These are phyloP conservation scores for Oceanites oceanicus DNA, from an alignment of 2,113 vertebrate genomes.

Conservation along the genomic window DNA sequence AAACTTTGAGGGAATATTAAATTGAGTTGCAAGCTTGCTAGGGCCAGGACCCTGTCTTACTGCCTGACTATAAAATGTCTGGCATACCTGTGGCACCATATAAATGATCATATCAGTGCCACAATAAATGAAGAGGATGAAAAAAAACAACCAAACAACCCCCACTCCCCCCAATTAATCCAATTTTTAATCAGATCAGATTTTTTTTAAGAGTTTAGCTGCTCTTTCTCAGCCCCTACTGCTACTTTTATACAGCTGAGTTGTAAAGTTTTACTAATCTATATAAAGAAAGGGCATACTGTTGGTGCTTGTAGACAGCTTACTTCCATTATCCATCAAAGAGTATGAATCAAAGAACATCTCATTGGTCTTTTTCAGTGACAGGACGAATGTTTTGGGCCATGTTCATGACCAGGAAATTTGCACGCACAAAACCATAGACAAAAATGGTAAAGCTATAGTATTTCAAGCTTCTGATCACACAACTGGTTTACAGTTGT, in stretches of 20 bases:
- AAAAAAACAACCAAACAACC: not conserved
- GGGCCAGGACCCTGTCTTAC: not conserved
- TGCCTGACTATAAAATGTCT: not conserved
- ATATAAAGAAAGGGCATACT: not conserved
- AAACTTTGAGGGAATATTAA: not conserved
- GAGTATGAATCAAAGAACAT: not conserved
- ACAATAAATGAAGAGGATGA: not conserved
- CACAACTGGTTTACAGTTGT: not conserved
- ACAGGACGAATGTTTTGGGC: not conserved
- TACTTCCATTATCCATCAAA: not conserved
- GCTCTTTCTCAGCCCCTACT: not conserved
- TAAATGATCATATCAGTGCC: not conserved
- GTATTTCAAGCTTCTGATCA: not conserved
- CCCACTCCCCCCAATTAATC: fast-evolving
- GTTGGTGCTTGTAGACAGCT: not conserved
- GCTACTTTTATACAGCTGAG: not conserved
- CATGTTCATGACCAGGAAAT: not conserved
- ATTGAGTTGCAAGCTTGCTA: not conserved
- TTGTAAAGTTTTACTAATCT: not conserved
- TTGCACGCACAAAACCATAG: not conserved
- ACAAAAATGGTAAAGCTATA: not conserved
- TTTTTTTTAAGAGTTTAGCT: not conserved
- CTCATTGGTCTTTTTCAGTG: not conserved
- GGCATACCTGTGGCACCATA: not conserved
- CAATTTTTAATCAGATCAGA: not conserved